Conservation (phyloP, 2,888 invertebrate species). For the Nemapogon koenigi region DNA sequence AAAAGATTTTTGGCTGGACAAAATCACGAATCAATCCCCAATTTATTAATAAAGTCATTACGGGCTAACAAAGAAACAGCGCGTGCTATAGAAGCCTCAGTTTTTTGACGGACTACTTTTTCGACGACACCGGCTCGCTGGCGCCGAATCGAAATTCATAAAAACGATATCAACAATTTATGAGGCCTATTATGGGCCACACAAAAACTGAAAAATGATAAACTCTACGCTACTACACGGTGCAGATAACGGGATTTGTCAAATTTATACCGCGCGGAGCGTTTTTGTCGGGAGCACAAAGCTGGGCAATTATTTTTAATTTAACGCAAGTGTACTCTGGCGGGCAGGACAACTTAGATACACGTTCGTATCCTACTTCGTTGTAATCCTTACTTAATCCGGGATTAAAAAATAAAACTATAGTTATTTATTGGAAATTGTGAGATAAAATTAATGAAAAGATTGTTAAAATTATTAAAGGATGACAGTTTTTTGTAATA, state of each 20-base stretch:
- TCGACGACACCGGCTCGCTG: slow-evolving; percentile 14
- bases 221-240: slow-evolving; percentile 25
- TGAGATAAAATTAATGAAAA: no score
- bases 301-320: slow-evolving; percentile 39
- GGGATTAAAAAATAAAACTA: no score
- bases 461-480: no score
- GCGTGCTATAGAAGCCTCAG: no score
- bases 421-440: no score
- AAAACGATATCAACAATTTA: slow-evolving; percentile 54
- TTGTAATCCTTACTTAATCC: no score
- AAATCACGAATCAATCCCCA: no score
- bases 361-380: no score
- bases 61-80: no score
- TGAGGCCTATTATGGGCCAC: slow-evolving; percentile 47
- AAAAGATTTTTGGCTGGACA: no score
- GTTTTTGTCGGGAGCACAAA: slow-evolving; percentile 24
- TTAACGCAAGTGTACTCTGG: slow-evolving; percentile 15
- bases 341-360: neutral
- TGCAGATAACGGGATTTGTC: slow-evolving; percentile 42
- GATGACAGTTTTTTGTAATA: no score
- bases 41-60: no score
- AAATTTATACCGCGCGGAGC: slow-evolving; percentile 27
- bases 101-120: slow-evolving; percentile 21
- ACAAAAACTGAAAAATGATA: slow-evolving; percentile 48
- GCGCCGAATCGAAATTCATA: slow-evolving; percentile 30